Evolutionary conservation across 2,113 vertebrate genomes (phyloP), one percentile per base, ranked within the genome.

Genomic region (Anoura caudifer): DNA sequence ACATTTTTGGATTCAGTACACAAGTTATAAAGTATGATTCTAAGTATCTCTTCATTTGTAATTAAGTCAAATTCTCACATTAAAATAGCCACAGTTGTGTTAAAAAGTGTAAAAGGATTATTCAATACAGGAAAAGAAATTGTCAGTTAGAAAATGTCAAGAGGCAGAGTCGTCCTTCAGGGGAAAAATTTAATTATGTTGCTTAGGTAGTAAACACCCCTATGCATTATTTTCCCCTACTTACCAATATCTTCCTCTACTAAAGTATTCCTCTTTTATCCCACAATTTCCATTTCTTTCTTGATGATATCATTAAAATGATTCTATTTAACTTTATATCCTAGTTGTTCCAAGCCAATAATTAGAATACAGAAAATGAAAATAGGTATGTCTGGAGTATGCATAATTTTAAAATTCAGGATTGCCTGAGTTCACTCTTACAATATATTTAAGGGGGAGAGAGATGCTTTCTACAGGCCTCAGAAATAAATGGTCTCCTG

Each of bases 351-450:
- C 33, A 92, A 56, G 13, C 9, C 82, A 95, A 75, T 95, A 80
- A 95, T 76, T 31, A 90, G 63, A 92, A 87, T n/a, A 76, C n/a
- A 91, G 91, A 89, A 96, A 93, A 41, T 94, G 19, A 90, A 84
- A 83, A 82, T n/a, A 80, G 2, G 3, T 65, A 67, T 73, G 69
- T 41, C 67, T 54, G 69, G 22, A 52, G 12, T 61, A 16, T 38
- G 26, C 15, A 50, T 54, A 82, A 47, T 22, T 75, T 91, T 65
- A 63, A 52, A 95, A 94, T 79, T 91, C 67, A 91, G 50, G 22
- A 91, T 70, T 79, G 76, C 54, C 22, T 73, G 6, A 89, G 52
- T 36, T 88, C 28, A 72, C 4, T 79, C 31, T 84, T 56, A 67
- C n/a, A 87, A 33, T 54, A 52, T 17, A 80, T 77, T 92, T 90